Evolutionary conservation across 2,888 invertebrate genomes (phyloP).

Genomic region (Torymus texanus): DNA sequence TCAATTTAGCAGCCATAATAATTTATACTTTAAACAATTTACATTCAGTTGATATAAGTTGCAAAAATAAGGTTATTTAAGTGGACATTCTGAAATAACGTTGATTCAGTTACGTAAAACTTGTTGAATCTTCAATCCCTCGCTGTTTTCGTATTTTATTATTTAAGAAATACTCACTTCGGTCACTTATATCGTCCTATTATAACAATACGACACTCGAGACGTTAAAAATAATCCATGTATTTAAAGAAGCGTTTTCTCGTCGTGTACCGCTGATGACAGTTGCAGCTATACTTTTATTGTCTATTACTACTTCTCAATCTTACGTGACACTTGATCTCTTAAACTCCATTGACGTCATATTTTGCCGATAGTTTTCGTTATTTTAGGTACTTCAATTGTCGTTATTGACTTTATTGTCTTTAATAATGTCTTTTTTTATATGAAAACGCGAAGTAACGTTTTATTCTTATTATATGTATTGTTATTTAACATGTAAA

Average conservation of each 20-base stretch:
- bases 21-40: too few species aligned
- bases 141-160: too few species aligned
- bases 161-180: too few species aligned
- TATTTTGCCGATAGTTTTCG: constrained; percentile 23
- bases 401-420: neutral
- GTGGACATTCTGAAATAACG: too few species aligned
- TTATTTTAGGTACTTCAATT: constrained; percentile 5
- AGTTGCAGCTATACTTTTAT: constrained; percentile 32
- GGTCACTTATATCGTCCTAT: too few species aligned
- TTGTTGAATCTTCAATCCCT: too few species aligned
- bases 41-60: too few species aligned
- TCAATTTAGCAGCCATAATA: too few species aligned
- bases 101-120: too few species aligned
- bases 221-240: constrained; percentile 2
- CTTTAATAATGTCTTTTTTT: neutral
- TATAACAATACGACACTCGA: neutral
- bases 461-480: too few species aligned
- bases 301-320: constrained; percentile 43
- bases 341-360: constrained; percentile 48
- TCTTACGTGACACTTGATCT: constrained; percentile 42
- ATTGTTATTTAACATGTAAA: too few species aligned
- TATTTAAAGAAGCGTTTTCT: neutral
- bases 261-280: constrained; percentile 2
- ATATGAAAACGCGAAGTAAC: neutral
- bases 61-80: too few species aligned